Percentiles rank a stretch among this genome's conserved stretches.
phyloP scores from a whole-genome alignment of 2,888 invertebrate genomes.

The Drepanosiphum platanoidis region DNA sequence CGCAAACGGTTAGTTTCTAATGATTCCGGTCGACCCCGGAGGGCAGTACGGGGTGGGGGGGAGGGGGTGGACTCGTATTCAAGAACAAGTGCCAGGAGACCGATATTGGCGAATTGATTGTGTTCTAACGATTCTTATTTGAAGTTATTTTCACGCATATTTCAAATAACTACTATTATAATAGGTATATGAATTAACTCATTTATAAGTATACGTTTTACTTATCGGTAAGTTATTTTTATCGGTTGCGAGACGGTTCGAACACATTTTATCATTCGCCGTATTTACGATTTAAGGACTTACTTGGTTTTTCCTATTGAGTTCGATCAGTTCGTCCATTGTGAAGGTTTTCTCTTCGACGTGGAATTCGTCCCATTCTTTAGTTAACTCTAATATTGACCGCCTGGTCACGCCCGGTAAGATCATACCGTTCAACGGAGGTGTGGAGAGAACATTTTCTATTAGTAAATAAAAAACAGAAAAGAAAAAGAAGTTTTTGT shows the following conservation, averaged over 20 bases:
- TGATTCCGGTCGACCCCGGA: no score
- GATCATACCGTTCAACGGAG: constrained; percentile 92
- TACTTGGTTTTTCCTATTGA: constrained; percentile 76
- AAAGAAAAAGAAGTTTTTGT: no score
- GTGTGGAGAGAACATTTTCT: constrained; percentile 93
- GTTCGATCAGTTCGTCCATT: constrained; percentile 82
- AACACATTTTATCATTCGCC: neutral
- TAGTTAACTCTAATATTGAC: constrained; percentile 83
- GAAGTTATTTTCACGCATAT: no score
- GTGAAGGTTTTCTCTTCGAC: constrained; percentile 83
- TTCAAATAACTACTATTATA: no score
- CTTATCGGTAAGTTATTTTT: neutral
- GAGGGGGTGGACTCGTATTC: no score
- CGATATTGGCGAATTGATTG: no score
- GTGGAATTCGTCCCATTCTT: constrained; percentile 86
- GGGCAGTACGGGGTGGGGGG: no score
- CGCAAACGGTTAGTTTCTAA: no score
- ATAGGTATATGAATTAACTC: no score
- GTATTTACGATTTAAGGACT: neutral
- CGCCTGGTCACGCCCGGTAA: constrained; percentile 93
- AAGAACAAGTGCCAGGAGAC: no score
- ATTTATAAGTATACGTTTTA: no score
- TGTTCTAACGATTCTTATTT: no score
- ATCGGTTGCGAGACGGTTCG: neutral
- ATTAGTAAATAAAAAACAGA: neutral